Base-by-base conservation (phyloP, 2,888 invertebrate genomes). In the Drosophila demipolita region DNA sequence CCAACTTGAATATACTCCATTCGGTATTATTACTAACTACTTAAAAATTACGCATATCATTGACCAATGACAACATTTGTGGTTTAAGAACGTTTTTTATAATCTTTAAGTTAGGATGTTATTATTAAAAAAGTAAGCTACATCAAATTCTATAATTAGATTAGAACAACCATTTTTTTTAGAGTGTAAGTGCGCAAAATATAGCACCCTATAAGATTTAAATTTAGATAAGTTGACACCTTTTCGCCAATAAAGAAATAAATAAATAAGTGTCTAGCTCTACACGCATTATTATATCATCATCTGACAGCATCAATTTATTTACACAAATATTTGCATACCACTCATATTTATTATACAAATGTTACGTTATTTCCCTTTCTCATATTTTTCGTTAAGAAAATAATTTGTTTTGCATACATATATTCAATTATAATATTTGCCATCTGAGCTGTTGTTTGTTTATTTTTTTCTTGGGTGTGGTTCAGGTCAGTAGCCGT, bases 271-370 rank as follows among this genome's bases (percentile, higher is more conserved):
- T 49, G 12, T 62, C 48, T 36, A 12, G 23, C 76, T 58, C 42
- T 45, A n/a, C 61, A 26, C 20, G 8, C 17, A 57, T 60, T 70
- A 75, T 71, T n/a, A 49, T 20, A 60, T 60, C 35, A 80, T 80
- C 62, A 78, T 62, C 58, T 11, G 32, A 3, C 38, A 36, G n/a
- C 48, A 59, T 57, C n/a, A 55, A 76, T 71, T 80, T 60, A 65
- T 68, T 60, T 54, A 55, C 4, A 20, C 48, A 67, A 80, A 80
- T 68, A 78, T 78, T 80, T 61, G 81, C 77, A 80, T 76, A 78
- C 49, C 49, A 66, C 60, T 55, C 52, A 55, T 57, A 52, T 57
- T 40, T 63, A 33, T 38, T 38, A 17, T n/a, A 26, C 38, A 29
- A 29, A 23, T 48, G 29, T 69, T 75, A 26, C 53, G 62, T 53